A percentile compares a stretch with the other conserved stretches of the same genome.
These are phyloP conservation scores for Amphipyra tragopoginis DNA, from an alignment of 2,888 invertebrate species.

Conservation along the genomic window DNA sequence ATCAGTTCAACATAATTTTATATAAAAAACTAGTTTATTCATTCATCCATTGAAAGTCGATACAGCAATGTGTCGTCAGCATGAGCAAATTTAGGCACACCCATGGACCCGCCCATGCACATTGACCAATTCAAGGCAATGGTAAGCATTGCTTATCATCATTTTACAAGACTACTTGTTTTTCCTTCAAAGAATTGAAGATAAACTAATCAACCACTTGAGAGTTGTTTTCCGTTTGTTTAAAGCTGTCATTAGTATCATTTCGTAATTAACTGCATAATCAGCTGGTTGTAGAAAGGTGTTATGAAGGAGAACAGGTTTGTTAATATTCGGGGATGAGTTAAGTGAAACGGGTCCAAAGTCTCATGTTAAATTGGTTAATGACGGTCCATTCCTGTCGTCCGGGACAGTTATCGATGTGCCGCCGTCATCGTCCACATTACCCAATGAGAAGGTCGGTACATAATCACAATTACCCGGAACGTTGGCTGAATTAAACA, in stretches of 20 bases:
- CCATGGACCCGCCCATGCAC: slow-evolving; percentile 13
- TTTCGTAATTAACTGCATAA: not conserved
- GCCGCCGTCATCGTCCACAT: slow-evolving; percentile 73
- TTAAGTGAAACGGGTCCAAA: slow-evolving; percentile 71
- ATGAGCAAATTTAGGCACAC: slow-evolving; percentile 16
- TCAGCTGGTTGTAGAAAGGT: not conserved
- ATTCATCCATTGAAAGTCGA: slow-evolving; percentile 1
- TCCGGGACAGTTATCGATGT: slow-evolving; percentile 78
- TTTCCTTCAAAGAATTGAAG: not conserved
- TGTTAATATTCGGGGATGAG: slow-evolving; percentile 45
- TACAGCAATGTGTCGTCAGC: not conserved
- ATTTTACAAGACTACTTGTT: not conserved
- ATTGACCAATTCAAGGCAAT: slow-evolving; percentile 4
- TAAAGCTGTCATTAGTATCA: not conserved
- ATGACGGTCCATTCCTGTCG: slow-evolving; percentile 81
- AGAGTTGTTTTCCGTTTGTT: not conserved
- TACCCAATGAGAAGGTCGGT: slow-evolving; percentile 78
- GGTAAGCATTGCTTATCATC: not conserved
- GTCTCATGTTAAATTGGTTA: slow-evolving; percentile 84
- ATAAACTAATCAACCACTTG: not conserved
- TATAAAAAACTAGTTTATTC: too few species aligned
- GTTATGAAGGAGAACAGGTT: slow-evolving; percentile 17
- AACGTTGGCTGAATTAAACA: slow-evolving; percentile 75
- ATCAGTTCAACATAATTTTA: too few species aligned
- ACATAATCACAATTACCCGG: slow-evolving; percentile 80